phyloP scores from a whole-genome alignment of 2,888 invertebrate genomes.

The Acanthacorydalis orientalis region DNA sequence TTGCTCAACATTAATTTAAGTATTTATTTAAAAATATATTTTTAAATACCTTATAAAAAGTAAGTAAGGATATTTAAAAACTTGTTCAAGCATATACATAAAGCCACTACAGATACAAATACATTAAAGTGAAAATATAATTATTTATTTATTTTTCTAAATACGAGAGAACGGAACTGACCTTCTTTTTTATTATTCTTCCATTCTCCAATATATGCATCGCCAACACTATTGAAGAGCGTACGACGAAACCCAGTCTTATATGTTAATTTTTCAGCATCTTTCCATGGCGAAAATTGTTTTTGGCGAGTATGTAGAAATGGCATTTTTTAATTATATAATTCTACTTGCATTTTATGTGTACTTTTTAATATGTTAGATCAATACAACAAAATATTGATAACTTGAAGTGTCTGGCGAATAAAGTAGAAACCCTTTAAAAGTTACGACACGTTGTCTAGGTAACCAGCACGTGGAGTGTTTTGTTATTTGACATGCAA shows the following conservation, averaged over 20 bases:
- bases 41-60: no score
- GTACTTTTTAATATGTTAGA: conserved; percentile 7
- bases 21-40: no score
- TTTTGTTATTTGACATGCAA: not conserved
- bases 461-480: no score
- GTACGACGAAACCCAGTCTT: conserved; percentile 39
- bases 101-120: no score
- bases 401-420: no score
- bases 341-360: conserved; percentile 9
- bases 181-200: conserved; percentile 30
- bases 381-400: not conserved
- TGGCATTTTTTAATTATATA: conserved; percentile 15
- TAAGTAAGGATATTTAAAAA: no score
- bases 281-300: conserved; percentile 14
- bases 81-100: no score
- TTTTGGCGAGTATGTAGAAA: conserved; percentile 15
- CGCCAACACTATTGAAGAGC: conserved; percentile 33
- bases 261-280: conserved; percentile 28
- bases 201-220: conserved; percentile 45
- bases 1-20: no score
- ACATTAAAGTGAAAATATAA: no score
- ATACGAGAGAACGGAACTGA: conserved; percentile 7
- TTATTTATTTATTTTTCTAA: not conserved
- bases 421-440: no score
- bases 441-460: no score